These are phyloP conservation scores for Anaspis maculata DNA, from an alignment of 2,888 invertebrate genomes.

Conservation along the genomic window DNA sequence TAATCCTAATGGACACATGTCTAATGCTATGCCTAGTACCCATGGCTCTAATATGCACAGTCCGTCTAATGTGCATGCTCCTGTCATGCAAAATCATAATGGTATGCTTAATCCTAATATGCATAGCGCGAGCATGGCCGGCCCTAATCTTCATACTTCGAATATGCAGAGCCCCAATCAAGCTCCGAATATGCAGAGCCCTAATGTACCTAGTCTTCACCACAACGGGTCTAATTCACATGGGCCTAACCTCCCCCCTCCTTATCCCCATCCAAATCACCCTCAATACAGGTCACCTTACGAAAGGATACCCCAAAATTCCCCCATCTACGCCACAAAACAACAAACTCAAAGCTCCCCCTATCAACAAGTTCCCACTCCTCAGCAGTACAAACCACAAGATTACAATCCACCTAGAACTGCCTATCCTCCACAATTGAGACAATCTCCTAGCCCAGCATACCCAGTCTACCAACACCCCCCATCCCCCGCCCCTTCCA, in stretches of 20 bases:
- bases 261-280: conserved; percentile 4
- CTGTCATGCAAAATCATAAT: too few relatives aligned
- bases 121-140: not conserved
- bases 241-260: too few relatives aligned
- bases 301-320: conserved; percentile 27
- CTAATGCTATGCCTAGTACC: too few relatives aligned
- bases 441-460: conserved; percentile 20
- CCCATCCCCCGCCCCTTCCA: conserved; percentile 33
- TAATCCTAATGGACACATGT: too few relatives aligned
- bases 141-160: too few relatives aligned
- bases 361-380: not conserved
- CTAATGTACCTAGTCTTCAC: too few relatives aligned
- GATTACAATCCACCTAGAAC: conserved; percentile 5
- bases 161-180: conserved; percentile 18
- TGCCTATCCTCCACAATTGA: conserved; percentile 10
- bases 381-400: not conserved
- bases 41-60: too few relatives aligned
- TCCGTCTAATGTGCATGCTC: too few relatives aligned
- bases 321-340: conserved; percentile 15
- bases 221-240: too few relatives aligned
- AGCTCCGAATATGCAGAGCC: too few relatives aligned
- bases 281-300: conserved; percentile 34
- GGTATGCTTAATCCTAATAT: too few relatives aligned
- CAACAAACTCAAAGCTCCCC: conserved; percentile 1
- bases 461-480: conserved; percentile 31